Evolutionary conservation across 2,888 invertebrate genomes (phyloP).

Genomic region (Xanthorhoe designata): DNA sequence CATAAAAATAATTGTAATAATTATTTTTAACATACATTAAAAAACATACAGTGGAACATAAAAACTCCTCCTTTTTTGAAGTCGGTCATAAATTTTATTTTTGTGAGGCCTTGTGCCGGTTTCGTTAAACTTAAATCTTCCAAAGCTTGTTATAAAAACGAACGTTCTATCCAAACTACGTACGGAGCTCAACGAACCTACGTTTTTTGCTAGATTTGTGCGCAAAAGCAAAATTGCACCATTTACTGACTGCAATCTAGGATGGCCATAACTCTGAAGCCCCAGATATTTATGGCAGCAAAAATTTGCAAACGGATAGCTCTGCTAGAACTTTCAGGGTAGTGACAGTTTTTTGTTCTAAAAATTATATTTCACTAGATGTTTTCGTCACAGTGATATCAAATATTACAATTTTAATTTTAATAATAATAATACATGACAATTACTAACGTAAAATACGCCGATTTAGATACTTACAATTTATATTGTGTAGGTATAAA

Average conservation of each 20-base stretch:
- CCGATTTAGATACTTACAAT: too few relatives aligned
- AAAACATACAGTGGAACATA: too few relatives aligned
- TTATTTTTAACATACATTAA: too few relatives aligned
- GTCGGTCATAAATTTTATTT: too few relatives aligned
- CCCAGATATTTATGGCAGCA: conserved; percentile 21
- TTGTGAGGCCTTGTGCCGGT: too few relatives aligned
- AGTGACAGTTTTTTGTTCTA: conserved; percentile 20
- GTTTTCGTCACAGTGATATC: conserved; percentile 10
- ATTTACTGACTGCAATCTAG: conserved; percentile 22
- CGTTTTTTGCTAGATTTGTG: conserved; percentile 3
- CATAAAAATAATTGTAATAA: too few relatives aligned
- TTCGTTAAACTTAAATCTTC: too few relatives aligned
- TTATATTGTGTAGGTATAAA: too few relatives aligned
- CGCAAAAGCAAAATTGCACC: conserved; percentile 9
- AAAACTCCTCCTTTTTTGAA: too few relatives aligned
- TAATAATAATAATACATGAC: too few relatives aligned
- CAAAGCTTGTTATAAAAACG: not conserved
- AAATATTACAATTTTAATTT: not conserved
- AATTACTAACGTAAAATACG: too few relatives aligned
- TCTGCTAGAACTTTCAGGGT: conserved; percentile 2
- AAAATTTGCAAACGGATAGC: conserved; percentile 21
- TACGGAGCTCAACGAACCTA: not conserved
- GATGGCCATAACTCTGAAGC: conserved; percentile 21
- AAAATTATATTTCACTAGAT: conserved; percentile 25
- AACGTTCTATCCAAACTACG: not conserved